Base-by-base conservation (phyloP, 2,888 invertebrate genomes). In the Agrenia bidenticulata region DNA sequence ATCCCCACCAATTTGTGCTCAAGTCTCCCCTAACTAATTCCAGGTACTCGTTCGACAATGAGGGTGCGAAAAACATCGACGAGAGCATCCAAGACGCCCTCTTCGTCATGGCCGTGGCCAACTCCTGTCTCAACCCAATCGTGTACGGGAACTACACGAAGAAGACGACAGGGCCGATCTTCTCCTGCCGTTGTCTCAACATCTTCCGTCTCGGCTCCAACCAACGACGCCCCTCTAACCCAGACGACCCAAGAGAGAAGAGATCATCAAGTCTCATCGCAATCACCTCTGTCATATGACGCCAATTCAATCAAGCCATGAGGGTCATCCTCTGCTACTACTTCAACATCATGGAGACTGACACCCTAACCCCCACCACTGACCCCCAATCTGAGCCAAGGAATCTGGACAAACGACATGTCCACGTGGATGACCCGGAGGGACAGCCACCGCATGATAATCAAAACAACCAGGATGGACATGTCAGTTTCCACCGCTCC, bases 51-150 rank as follows among this genome's bases (percentile, higher is more conserved):
- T 80, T 88, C 67, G 88, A 87, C 78, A 83, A 87, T 1, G 81
- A 85, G 54, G 86, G 88, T 65, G 89, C 89, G 0, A 78, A 82
- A 64, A 82, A 83, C 69, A 83, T 90, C 0, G 86, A 89, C 64
- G 86, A 89, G 64, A 83, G 84, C 74, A 79, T 89, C 2, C 89
- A 89, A 77, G 88, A 88, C n/a, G 82, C 85, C 17, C 83, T 89
- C 74, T 89, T 89, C 80, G 83, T 89, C 78, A 90, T 90, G 85
- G 90, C 89, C 0, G 89, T 89, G 0, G 88, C 88, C 56, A 90
- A 90, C 79, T 88, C 89, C 39, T 90, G 90, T 79, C 87, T 89
- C 83, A 88, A 90, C 78, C 90, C 90, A 0, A 80, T 90, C 54
- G 88, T 90, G 11, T 90, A 90, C 77, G 89, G 89, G 1, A 85